These are phyloP conservation scores for Nephrotoma guestfalica DNA, from an alignment of 2,888 invertebrate genomes.

Conservation along the genomic window DNA sequence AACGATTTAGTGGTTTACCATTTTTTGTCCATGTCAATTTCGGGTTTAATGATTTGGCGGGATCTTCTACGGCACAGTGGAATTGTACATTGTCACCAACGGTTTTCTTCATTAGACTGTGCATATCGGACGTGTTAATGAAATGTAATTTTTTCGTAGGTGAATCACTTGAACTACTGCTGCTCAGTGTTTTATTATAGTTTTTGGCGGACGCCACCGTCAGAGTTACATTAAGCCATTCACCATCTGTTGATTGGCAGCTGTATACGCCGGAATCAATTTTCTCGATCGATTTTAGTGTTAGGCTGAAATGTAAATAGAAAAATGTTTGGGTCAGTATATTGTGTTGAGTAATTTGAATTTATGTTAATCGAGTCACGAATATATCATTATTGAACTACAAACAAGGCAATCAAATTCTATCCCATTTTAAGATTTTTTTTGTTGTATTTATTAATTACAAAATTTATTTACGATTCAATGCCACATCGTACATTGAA, in stretches of 20 bases:
- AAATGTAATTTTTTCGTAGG: not conserved
- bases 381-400: not conserved
- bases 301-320: slow-evolving; percentile 13
- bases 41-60: slow-evolving; percentile 39
- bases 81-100: slow-evolving; percentile 63
- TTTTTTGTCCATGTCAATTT: slow-evolving; percentile 71
- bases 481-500: not conserved
- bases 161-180: not conserved
- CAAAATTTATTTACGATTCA: not conserved
- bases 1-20: slow-evolving; percentile 44
- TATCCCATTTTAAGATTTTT: not conserved
- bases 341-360: not conserved
- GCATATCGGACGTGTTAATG: not conserved
- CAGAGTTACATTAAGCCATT: slow-evolving; percentile 25
- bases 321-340: not conserved
- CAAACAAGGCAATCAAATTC: not conserved
- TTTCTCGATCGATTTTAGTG: slow-evolving; percentile 17
- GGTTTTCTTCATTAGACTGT: slow-evolving; percentile 40
- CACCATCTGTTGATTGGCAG: slow-evolving; percentile 17
- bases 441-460: not conserved
- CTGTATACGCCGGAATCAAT: slow-evolving; percentile 23
- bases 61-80: slow-evolving; percentile 56
- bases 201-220: slow-evolving; percentile 13
- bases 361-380: not conserved
- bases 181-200: not conserved